Evolutionary conservation across 2,113 vertebrate species (phyloP).

Genomic region (Phrynocephalus versicolor): DNA sequence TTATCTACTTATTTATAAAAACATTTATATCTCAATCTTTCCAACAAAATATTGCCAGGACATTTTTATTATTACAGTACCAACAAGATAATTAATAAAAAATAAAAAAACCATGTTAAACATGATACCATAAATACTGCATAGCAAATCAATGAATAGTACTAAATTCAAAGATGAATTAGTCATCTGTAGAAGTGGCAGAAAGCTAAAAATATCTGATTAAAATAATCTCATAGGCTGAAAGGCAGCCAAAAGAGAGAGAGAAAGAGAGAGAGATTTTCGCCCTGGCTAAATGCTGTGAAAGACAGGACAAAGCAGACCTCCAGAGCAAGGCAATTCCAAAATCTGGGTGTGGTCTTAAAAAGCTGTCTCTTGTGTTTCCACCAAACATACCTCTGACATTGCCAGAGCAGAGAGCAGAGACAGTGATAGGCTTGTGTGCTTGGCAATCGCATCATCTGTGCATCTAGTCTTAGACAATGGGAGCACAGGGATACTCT

Average conservation of each 20-base stretch:
- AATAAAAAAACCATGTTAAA: neutral
- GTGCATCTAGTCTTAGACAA: neutral
- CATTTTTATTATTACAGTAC: neutral
- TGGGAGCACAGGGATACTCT: neutral
- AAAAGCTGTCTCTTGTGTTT: neutral
- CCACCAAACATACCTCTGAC: neutral
- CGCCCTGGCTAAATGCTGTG: neutral
- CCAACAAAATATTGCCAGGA: neutral
- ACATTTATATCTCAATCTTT: neutral
- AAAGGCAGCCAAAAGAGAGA: neutral
- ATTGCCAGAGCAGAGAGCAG: neutral
- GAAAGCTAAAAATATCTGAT: neutral
- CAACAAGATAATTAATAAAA: neutral
- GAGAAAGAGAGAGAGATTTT: neutral
- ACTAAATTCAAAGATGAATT: neutral
- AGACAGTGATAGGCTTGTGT: neutral
- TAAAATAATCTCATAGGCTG: neutral
- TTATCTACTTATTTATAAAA: neutral
- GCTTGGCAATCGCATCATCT: neutral
- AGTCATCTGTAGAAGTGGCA: neutral
- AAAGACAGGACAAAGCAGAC: neutral
- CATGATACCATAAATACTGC: neutral
- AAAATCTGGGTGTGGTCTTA: neutral
- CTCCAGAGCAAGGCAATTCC: neutral
- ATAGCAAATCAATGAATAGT: neutral